Evolutionary conservation across 2,797 vertebrate species (phyloP).

Genomic region (Arnoldichthys spilopterus): DNA sequence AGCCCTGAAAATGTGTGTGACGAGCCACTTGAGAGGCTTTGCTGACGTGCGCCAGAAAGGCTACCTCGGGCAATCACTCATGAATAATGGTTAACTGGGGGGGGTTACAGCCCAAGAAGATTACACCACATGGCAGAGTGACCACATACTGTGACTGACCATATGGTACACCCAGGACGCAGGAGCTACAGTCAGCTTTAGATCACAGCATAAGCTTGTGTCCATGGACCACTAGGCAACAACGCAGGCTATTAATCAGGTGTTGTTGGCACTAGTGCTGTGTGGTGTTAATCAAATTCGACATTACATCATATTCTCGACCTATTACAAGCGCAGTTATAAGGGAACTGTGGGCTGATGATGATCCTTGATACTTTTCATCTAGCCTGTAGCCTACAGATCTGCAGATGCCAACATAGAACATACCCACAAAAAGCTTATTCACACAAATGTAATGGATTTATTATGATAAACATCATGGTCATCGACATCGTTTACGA

Average conservation of each 20-base stretch:
- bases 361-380: no score
- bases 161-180: slow-evolving; percentile 50
- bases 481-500: no score
- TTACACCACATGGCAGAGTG: slow-evolving; percentile 50
- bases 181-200: neutral
- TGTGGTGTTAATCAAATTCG: neutral
- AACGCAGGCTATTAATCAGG: slow-evolving; percentile 1
- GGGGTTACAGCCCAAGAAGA: slow-evolving; percentile 32
- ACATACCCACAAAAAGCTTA: no score
- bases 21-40: slow-evolving; percentile 1
- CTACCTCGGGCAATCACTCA: neutral
- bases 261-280: neutral
- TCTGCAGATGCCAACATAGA: no score
- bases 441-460: no score
- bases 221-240: slow-evolving; percentile 8
- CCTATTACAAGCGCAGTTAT: no score
- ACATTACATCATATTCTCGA: no score
- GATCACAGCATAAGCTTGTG: slow-evolving; percentile 7
- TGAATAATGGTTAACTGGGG: slow-evolving; percentile 35
- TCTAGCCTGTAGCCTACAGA: no score
- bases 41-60: neutral
- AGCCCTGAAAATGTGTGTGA: no score
- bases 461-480: no score
- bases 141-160: slow-evolving; percentile 48
- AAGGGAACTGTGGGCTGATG: no score